Conservation (phyloP, 2,797 vertebrate genomes). For the Syngnathus acus region DNA sequence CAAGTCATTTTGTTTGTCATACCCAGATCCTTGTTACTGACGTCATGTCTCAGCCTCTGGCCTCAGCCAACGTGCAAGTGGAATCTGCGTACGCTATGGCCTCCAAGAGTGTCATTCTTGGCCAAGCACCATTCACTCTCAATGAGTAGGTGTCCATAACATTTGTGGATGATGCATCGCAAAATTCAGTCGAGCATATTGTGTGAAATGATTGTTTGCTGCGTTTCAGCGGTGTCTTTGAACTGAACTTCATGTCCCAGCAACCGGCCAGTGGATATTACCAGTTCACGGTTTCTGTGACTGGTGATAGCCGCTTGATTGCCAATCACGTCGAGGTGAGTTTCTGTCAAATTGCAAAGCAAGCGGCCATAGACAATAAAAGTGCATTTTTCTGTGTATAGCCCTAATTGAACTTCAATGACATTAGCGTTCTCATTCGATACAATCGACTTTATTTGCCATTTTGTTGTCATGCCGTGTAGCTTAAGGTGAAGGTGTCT, state of each 20-base stretch:
- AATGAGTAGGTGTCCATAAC: conserved; percentile 71
- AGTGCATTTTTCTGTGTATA: not conserved
- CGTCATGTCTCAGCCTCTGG: conserved; percentile 84
- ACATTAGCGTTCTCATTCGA: not conserved
- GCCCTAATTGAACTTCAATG: not conserved
- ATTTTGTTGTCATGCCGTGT: conserved; percentile 12
- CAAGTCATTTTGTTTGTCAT: conserved; percentile 10
- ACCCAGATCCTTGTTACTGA: conserved; percentile 86
- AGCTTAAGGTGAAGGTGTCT: conserved; percentile 97
- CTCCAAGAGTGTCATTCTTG: conserved; percentile 80
- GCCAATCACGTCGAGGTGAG: conserved; percentile 89
- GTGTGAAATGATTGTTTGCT: not conserved
- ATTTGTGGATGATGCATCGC: too few relatives aligned
- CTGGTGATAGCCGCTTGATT: conserved; percentile 83
- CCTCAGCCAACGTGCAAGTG: conserved; percentile 79
- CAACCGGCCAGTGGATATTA: conserved; percentile 94
- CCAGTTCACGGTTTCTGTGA: conserved; percentile 83
- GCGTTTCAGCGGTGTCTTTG: conserved; percentile 78
- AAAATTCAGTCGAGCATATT: not conserved
- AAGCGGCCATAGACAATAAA: too few relatives aligned
- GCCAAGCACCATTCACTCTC: conserved; percentile 75
- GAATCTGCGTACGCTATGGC: conserved; percentile 79
- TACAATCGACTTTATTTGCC: not conserved
- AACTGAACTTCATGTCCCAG: conserved; percentile 87
- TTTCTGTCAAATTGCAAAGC: too few relatives aligned